Base-by-base conservation (phyloP, 2,888 invertebrate genomes). In the Gisinianus flammeolus region DNA sequence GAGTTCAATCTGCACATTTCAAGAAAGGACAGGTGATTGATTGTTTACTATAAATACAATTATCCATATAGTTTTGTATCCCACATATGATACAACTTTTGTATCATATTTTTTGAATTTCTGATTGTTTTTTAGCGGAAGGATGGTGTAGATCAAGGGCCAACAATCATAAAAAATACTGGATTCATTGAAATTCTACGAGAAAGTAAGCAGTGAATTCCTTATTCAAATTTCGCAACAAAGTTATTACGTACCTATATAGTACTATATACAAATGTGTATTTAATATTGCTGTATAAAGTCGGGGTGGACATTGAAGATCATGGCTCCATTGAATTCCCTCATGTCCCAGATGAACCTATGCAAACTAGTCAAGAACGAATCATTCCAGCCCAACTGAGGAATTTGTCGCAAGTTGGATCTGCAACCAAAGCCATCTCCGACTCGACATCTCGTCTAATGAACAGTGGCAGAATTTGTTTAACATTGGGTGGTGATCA, bases 111-210 rank as follows among this genome's bases (percentile, higher is more conserved):
- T 19, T 31, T 58, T 58, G 10, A 5, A 22, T 70, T 71, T 52
- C 52, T 72, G 31, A n/a, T 12, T 0, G 5, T 78, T 77, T 78
- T 81, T 28, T 78, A 88, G 88, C 89, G 88, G 81, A 93, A 91
- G 86, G 88, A 88, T 84, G 94, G 94, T 30, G 93, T 93, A 0
- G 92, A 90, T 73, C 87, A 90, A 80, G 93, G 92, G 0, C 94
- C 94, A 0, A 90, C 91, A 62, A 89, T 89, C 0, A 87, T 94
- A 81, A 88, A 94, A 83, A 87, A 89, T 26, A 89, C 90, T 12
- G 93, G 92, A 16, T 87, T 94, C 24, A 86, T 93, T 1, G 86
- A 90, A 72, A 88, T 90, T 82, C 88, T 94, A 8, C 85, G 88
- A 85, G 89, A 89, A 85, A 90, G 92, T 83, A 91, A 93, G 92